A percentile compares a stretch with the other conserved stretches of the same genome.
phyloP scores from a whole-genome alignment of 2,797 vertebrate species.

The Odontamblyopus lacepedii region DNA sequence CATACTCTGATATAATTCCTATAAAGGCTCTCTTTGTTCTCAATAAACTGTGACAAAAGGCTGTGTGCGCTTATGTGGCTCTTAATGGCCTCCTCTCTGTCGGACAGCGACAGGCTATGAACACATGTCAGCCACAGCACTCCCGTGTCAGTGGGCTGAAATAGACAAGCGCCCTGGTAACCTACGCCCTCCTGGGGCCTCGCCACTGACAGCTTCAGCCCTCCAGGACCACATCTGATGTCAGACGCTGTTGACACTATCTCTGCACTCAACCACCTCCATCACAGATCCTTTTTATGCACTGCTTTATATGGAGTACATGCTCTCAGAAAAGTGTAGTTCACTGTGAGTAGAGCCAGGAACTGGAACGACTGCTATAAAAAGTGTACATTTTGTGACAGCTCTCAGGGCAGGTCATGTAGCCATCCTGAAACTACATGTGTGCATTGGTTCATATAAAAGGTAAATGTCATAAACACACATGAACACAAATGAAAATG shows the following conservation, averaged over 20 bases:
- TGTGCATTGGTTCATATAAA: background rate
- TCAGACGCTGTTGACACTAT: slow-evolving; percentile 66
- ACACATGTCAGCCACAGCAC: slow-evolving; percentile 61
- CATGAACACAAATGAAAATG: background rate
- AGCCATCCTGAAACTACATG: background rate
- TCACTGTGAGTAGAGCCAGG: background rate
- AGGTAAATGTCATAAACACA: background rate
- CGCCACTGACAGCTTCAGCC: slow-evolving; percentile 65
- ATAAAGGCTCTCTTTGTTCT: slow-evolving; percentile 26
- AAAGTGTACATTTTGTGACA: background rate
- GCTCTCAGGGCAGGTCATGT: slow-evolving; percentile 1
- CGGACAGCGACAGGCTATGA: slow-evolving; percentile 63
- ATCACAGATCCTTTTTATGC: slow-evolving; percentile 38
- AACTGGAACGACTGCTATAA: slow-evolving; percentile 1
- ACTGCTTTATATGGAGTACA: slow-evolving; percentile 31
- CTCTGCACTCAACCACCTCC: slow-evolving; percentile 37
- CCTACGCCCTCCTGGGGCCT: slow-evolving; percentile 57
- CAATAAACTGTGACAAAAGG: slow-evolving; percentile 29
- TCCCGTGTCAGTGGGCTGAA: slow-evolving; percentile 66
- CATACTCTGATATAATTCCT: slow-evolving; percentile 18
- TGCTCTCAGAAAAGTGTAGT: slow-evolving; percentile 6
- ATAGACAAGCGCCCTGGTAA: slow-evolving; percentile 66
- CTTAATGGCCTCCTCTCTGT: slow-evolving; percentile 30
- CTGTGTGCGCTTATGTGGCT: slow-evolving; percentile 22
- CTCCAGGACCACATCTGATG: slow-evolving; percentile 67